Evolutionary conservation across 2,113 vertebrate species (phyloP).

Genomic region (Caloenas nicobarica): DNA sequence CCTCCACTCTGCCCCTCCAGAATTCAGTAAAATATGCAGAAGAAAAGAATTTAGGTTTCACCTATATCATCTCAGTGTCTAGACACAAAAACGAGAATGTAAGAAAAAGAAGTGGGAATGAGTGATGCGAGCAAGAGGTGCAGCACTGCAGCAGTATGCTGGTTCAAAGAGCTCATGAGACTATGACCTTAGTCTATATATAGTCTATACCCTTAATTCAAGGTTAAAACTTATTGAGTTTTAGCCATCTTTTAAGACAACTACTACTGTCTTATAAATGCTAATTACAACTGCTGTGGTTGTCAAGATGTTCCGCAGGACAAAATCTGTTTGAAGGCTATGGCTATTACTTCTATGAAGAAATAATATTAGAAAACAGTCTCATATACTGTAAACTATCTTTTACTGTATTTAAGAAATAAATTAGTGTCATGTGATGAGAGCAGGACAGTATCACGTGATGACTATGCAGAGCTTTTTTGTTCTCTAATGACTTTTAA

Average conservation of each 20-base stretch:
- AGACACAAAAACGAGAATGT: not conserved
- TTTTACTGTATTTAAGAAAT: not conserved
- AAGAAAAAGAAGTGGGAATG: not conserved
- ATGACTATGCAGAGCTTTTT: not conserved
- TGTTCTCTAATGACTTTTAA: not conserved
- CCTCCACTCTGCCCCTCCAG: accelerated
- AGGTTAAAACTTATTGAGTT: not conserved
- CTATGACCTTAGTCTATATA: not conserved
- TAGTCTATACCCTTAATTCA: not conserved
- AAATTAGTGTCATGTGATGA: not conserved
- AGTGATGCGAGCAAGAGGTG: not conserved
- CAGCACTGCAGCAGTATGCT: not conserved
- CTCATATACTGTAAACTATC: not conserved
- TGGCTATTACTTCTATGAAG: not conserved
- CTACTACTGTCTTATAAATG: not conserved
- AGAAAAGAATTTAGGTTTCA: not conserved
- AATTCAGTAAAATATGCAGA: not conserved
- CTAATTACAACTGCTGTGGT: not conserved
- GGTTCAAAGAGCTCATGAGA: not conserved
- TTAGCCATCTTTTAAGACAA: not conserved
- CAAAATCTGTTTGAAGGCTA: not conserved
- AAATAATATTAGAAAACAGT: not conserved
- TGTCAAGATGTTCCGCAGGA: accelerated
- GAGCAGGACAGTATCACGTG: not conserved
- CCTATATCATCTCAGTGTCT: not conserved